Conservation (phyloP, 2,888 invertebrate species). For the Phoenoteleia sp. region DNA sequence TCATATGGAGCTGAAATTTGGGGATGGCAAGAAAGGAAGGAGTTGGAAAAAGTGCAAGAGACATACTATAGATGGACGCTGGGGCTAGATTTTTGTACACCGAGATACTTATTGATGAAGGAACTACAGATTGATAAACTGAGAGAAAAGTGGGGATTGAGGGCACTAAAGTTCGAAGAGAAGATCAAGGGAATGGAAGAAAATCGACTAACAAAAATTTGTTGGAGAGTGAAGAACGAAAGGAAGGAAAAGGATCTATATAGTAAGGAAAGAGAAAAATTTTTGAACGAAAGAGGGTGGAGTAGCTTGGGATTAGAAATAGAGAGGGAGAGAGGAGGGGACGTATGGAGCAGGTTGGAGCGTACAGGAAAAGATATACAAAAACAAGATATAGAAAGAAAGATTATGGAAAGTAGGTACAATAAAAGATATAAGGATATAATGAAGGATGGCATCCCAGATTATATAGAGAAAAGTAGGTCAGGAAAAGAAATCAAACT, state of each 20-base stretch:
- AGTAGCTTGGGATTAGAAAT: not conserved
- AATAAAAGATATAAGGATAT: not conserved
- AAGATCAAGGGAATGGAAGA: no score
- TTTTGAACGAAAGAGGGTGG: not conserved
- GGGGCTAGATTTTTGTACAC: no score
- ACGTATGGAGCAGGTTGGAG: not conserved
- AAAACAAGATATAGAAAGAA: not conserved
- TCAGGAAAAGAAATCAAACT: not conserved
- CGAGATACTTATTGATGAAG: no score
- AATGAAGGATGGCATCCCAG: not conserved
- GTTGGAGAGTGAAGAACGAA: not conserved
- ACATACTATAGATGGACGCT: no score
- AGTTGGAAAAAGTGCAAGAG: conserved; percentile 5
- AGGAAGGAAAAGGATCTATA: not conserved
- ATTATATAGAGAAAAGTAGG: not conserved
- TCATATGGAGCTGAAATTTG: conserved; percentile 21
- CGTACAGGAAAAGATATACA: not conserved
- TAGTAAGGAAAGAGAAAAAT: not conserved
- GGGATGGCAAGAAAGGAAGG: no score
- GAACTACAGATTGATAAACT: no score
- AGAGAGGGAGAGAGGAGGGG: not conserved
- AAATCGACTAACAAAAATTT: conserved; percentile 3
- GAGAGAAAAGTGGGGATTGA: no score
- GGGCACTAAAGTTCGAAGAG: no score
- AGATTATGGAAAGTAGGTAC: not conserved